These are phyloP conservation scores for Acanthoscelides obtectus DNA, from an alignment of 2,888 invertebrate genomes.

Conservation along the genomic window DNA sequence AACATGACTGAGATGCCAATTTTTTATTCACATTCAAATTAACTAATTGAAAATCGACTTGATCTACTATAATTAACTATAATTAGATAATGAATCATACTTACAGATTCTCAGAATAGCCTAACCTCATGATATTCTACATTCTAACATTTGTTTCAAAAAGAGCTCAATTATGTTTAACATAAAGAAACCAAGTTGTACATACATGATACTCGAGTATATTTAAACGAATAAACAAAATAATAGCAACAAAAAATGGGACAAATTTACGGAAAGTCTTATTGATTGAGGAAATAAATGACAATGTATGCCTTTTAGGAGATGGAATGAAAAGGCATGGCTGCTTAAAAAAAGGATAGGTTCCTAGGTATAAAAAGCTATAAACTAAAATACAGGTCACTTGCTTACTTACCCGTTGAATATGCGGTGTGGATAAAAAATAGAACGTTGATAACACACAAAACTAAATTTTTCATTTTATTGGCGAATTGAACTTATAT, in stretches of 20 bases:
- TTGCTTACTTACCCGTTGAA: slow-evolving; percentile 29
- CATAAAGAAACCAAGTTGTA: background rate
- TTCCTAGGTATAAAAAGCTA: background rate
- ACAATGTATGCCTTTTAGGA: background rate
- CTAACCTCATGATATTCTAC: background rate
- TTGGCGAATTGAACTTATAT: slow-evolving; percentile 19
- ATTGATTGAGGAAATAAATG: background rate
- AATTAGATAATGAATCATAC: background rate
- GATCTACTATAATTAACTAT: background rate
- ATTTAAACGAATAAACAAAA: background rate
- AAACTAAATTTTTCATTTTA: slow-evolving; percentile 42
- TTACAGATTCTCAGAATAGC: background rate
- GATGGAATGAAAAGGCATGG: background rate
- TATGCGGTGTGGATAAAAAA: slow-evolving; percentile 36
- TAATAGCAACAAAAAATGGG: background rate
- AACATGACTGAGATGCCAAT: background rate
- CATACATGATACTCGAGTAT: background rate
- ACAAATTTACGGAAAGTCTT: background rate
- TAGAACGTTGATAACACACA: slow-evolving; percentile 38
- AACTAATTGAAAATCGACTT: background rate
- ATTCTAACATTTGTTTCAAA: background rate
- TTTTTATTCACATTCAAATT: background rate
- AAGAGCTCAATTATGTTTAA: background rate
- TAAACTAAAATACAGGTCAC: background rate
- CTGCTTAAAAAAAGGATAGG: background rate